These are phyloP conservation scores for Otocyon megalotis DNA, from an alignment of 2,113 vertebrate species.

Conservation along the genomic window DNA sequence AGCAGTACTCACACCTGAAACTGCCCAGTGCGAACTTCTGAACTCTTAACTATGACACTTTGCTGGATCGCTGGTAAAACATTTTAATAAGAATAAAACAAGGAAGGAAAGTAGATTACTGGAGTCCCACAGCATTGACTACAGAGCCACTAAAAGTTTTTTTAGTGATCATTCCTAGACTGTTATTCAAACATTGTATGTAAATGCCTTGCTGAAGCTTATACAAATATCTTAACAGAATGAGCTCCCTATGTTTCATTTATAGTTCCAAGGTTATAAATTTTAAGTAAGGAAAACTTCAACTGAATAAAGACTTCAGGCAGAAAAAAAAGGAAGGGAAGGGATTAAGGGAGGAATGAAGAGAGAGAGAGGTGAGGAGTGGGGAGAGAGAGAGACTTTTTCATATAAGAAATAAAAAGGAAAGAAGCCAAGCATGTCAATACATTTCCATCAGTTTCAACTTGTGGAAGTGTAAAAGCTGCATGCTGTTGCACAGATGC, in stretches of 20 bases:
- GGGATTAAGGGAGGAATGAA: rapidly evolving
- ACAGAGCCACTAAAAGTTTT: background rate
- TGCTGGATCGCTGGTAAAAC: background rate
- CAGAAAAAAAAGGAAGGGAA: background rate
- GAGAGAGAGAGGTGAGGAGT: background rate
- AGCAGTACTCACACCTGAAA: background rate
- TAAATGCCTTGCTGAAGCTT: background rate
- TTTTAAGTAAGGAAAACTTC: slow-evolving; percentile 24
- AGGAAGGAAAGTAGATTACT: background rate
- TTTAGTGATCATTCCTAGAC: background rate
- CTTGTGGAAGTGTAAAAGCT: slow-evolving; percentile 51
- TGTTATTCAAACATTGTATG: background rate
- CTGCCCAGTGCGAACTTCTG: background rate
- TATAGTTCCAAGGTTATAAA: background rate
- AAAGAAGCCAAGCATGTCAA: slow-evolving; percentile 35
- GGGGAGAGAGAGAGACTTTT: background rate
- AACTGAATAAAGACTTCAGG: slow-evolving; percentile 6
- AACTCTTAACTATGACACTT: background rate
- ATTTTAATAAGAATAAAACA: background rate
- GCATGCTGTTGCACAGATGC: background rate
- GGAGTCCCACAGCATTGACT: background rate
- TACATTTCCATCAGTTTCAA: slow-evolving; percentile 40
- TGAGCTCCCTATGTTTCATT: background rate
- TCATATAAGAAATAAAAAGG: slow-evolving; percentile 24
- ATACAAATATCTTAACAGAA: background rate